Conservation (phyloP, 2,113 vertebrate genomes). For the Ciconia stormi region DNA sequence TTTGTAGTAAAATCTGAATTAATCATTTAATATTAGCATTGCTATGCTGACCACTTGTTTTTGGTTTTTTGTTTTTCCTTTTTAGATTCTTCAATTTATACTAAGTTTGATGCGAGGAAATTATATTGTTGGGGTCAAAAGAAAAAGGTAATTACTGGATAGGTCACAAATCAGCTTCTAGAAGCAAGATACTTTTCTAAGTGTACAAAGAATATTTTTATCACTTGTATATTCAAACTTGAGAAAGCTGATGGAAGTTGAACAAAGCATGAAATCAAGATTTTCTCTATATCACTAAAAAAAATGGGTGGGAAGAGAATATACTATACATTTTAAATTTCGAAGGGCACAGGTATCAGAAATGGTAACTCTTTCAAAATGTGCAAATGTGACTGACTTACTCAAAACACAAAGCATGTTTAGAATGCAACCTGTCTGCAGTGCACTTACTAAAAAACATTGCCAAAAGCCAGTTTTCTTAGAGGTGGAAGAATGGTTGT, state of each 20-base stretch:
- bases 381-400: neutral
- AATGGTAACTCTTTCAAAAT: neutral
- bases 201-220: neutral
- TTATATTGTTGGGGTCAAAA: constrained; percentile 62
- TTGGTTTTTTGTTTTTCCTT: constrained; percentile 8
- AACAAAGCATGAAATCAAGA: neutral
- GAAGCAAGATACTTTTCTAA: neutral
- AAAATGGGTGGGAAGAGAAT: neutral
- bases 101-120: constrained; percentile 67
- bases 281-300: neutral
- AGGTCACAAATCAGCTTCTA: neutral
- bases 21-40: neutral
- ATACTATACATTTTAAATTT: neutral
- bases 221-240: neutral
- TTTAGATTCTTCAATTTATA: constrained; percentile 75
- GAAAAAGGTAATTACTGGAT: constrained; percentile 68
- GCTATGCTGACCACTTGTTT: neutral
- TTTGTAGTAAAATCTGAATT: neutral
- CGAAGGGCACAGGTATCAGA: neutral
- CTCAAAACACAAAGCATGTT: neutral
- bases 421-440: neutral
- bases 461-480: neutral
- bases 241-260: neutral
- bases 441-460: too few species aligned
- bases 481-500: neutral